A percentile compares a stretch with the other conserved stretches of the same genome.
phyloP scores from a whole-genome alignment of 2,797 vertebrate species.

The Melanogrammus aeglefinus region DNA sequence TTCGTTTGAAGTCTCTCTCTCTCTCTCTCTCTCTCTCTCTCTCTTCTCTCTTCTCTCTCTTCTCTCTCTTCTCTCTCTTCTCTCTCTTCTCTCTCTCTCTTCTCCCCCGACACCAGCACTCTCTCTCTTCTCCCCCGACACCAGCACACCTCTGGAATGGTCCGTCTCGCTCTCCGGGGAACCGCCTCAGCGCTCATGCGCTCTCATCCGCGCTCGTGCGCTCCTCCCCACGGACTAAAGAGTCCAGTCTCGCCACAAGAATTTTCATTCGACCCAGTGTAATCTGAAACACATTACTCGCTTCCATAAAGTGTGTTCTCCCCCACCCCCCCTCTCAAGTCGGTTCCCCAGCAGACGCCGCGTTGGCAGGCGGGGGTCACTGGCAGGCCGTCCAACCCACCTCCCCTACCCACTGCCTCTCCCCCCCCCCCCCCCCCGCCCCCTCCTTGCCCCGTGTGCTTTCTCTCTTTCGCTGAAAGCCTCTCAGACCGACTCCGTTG shows the following conservation, averaged over 20 bases:
- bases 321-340: slow-evolving; percentile 71
- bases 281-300: slow-evolving; percentile 93
- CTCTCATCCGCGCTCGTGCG: slow-evolving; percentile 1
- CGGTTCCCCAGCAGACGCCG: slow-evolving; percentile 73
- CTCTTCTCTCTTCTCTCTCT: too few species aligned
- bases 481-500: neutral
- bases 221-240: slow-evolving; percentile 52
- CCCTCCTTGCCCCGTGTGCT: neutral
- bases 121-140: neutral
- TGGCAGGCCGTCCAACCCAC: neutral
- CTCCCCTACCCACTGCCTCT: neutral
- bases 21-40: too few species aligned
- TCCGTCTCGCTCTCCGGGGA: slow-evolving; percentile 12
- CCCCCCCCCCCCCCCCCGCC: neutral
- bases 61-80: too few species aligned
- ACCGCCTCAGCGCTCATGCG: slow-evolving; percentile 19
- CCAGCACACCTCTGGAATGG: neutral
- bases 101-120: too few species aligned
- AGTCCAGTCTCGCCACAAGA: slow-evolving; percentile 88
- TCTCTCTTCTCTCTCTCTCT: too few species aligned
- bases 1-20: neutral
- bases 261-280: slow-evolving; percentile 89
- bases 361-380: slow-evolving; percentile 65
- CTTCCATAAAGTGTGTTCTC: slow-evolving; percentile 81
- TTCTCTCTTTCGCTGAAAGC: neutral